Evolutionary conservation across 2,113 vertebrate species (phyloP), one percentile per base, ranked within the genome.

Genomic region (Crocuta crocuta): DNA sequence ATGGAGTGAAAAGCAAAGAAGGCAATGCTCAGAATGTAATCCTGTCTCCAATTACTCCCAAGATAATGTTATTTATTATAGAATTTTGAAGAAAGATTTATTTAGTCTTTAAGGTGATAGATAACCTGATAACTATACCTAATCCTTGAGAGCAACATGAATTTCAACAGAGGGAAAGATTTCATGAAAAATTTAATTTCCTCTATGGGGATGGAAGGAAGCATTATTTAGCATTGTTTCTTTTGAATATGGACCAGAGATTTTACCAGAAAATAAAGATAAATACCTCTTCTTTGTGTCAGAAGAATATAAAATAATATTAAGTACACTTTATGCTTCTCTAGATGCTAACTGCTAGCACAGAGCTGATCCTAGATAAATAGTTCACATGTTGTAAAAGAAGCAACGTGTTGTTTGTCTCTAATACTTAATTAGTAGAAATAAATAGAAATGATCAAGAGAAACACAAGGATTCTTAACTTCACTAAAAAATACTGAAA

Each of bases 131-230:
- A 98, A 98, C 96, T 98, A 45, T 91, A 96, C 96, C 76, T 94
- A 96, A 98, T 97, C 92, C 94, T 98, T 95, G 95, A 91, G 61
- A 98, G 88, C 89, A 98, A 95, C 31, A 73, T 95, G 80, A 84
- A 91, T 97, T 98, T 98, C 98, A 63, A 98, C 89, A 98, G 96
- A 95, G 53, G 92, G 15, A 98, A 98, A 96, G 48, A 91, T 96
- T 97, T 94, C 58, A 26, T 93, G 65, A 89, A 81, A 98, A 97
- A 94, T 97, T 95, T 97, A 96, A 98, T 99, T 98, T 98, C 66
- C 28, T 97, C 33, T 94, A 12, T 78, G 10, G 74, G 3, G 26
- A 84, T 33, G 12, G 79, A 90, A 88, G 68, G 4, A 55, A 94
- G 13, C 58, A 68, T 84, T 84, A 89, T 83, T 28, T 82, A 97